Percentiles rank a stretch among this genome's conserved stretches.
Conservation (phyloP, 2,113 vertebrate genomes). For the Prionailurus viverrinus region DNA sequence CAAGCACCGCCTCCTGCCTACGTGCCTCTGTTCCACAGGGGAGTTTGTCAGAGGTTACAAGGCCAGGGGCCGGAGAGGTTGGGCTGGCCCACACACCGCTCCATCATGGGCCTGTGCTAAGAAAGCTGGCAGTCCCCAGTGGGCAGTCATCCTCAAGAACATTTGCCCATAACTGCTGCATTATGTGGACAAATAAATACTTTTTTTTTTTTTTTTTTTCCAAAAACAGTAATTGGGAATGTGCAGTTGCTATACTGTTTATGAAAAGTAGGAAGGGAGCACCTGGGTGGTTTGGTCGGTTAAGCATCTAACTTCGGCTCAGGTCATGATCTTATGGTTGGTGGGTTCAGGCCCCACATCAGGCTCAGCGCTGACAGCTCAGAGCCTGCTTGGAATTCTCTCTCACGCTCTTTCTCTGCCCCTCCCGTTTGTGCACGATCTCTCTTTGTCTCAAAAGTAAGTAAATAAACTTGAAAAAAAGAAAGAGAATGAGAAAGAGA, state of each 20-base stretch:
- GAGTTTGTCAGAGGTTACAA: not conserved
- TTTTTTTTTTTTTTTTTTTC: not conserved
- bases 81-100: not conserved
- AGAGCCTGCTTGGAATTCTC: too few relatives aligned
- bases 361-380: too few relatives aligned
- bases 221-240: not conserved
- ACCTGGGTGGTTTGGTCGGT: too few relatives aligned
- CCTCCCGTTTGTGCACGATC: too few relatives aligned
- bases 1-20: not conserved
- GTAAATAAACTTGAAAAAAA: too few relatives aligned
- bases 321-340: too few relatives aligned
- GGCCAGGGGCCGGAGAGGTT: not conserved
- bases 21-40: not conserved
- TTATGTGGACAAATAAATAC: not conserved
- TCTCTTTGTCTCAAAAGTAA: too few relatives aligned
- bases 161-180: not conserved
- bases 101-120: not conserved
- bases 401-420: too few relatives aligned
- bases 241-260: not conserved
- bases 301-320: too few relatives aligned
- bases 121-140: not conserved
- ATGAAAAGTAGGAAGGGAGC: not conserved
- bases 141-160: not conserved
- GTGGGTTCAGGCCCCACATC: too few relatives aligned
- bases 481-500: not conserved